Conservation (phyloP, 2,888 invertebrate species). For the Oegoconia quadripuncta region DNA sequence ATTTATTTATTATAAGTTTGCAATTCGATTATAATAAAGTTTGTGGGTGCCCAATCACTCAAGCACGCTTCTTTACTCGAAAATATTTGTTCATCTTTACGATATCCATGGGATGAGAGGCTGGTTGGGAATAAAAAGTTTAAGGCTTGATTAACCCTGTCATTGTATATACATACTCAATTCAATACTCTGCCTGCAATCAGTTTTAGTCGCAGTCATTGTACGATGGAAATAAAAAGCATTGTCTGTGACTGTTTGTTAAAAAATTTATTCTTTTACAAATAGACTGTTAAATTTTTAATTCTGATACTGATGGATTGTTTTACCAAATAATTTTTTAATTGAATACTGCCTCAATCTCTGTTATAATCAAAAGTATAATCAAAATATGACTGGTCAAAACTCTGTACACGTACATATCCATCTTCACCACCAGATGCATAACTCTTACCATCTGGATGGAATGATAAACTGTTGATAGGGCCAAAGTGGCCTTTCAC, state of each 20-base stretch:
- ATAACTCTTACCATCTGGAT: constrained; percentile 98
- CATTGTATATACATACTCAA: too few relatives aligned
- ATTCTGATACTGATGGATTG: constrained; percentile 10
- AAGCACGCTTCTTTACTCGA: too few relatives aligned
- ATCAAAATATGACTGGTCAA: constrained; percentile 98
- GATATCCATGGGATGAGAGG: too few relatives aligned
- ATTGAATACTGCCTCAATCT: constrained; percentile 40
- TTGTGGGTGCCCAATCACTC: too few relatives aligned
- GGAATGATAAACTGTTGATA: constrained; percentile 98
- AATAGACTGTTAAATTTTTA: constrained; percentile 6
- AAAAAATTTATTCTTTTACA: constrained; percentile 11
- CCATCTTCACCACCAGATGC: constrained; percentile 99
- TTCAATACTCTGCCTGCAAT: too few relatives aligned
- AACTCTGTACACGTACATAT: constrained; percentile 96
- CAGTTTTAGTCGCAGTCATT: too few relatives aligned
- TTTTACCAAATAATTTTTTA: constrained; percentile 5
- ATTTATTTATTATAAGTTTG: too few relatives aligned
- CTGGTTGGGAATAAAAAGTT: too few relatives aligned
- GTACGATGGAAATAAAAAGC: constrained; percentile 1
- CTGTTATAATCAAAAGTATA: constrained; percentile 92
- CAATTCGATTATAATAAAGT: too few relatives aligned
- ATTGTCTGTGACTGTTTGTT: constrained; percentile 8
- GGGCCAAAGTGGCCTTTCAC: constrained; percentile 99
- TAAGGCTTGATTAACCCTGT: too few relatives aligned
- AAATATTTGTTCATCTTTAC: too few relatives aligned